A percentile compares a stretch with the other conserved stretches of the same genome.
phyloP scores from a whole-genome alignment of 1,140 invertebrate genomes.

The Danaus plexippus region DNA sequence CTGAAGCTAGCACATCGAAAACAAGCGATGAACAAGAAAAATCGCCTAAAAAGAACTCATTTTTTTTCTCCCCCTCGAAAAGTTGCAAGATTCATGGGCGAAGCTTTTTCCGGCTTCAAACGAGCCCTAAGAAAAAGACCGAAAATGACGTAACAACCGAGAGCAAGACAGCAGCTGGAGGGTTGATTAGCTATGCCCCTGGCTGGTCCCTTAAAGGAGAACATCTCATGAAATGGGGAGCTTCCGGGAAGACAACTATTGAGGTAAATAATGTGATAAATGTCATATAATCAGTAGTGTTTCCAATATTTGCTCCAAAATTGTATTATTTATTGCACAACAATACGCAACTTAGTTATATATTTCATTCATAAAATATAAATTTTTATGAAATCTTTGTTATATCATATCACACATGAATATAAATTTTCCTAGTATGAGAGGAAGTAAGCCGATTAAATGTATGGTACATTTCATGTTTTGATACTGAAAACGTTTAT shows the following conservation, averaged over 20 bases:
- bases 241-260: conserved; percentile 67
- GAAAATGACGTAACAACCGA: conserved; percentile 37
- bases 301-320: too few species aligned
- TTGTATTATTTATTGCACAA: too few species aligned
- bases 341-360: too few species aligned
- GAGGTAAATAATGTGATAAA: conserved; percentile 44
- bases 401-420: too few species aligned
- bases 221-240: conserved; percentile 71
- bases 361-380: too few species aligned
- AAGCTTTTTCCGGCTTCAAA: conserved; percentile 65
- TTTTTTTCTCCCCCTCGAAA: conserved; percentile 68
- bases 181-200: conserved; percentile 69
- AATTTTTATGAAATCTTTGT: too few species aligned
- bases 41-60: conserved; percentile 65
- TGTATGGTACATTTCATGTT: conserved; percentile 19
- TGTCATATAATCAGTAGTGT: too few species aligned
- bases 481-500: conserved; percentile 22
- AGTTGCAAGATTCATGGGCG: conserved; percentile 64
- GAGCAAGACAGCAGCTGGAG: conserved; percentile 28
- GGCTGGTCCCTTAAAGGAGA: conserved; percentile 71
- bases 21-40: conserved; percentile 57
- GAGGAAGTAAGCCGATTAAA: conserved; percentile 13
- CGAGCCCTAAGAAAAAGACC: conserved; percentile 63
- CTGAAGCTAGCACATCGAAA: conserved; percentile 47
- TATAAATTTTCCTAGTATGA: too few species aligned